phyloP scores from a whole-genome alignment of 2,113 vertebrate species.

The Thunnus thynnus region DNA sequence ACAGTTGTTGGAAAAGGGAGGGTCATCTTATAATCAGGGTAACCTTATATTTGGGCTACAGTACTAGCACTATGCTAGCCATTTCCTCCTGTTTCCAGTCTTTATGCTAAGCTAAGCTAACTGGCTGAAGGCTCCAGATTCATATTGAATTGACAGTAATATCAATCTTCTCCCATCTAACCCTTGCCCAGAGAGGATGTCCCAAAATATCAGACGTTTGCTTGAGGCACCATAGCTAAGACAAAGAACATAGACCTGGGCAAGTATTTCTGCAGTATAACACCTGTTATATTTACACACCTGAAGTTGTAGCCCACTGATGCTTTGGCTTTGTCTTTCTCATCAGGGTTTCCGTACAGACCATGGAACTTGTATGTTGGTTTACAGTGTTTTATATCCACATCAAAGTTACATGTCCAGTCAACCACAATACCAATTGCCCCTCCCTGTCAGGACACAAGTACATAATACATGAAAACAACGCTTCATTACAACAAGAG shows the following conservation, averaged over 20 bases:
- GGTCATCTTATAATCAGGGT: too few species aligned
- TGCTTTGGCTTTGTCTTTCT: slow-evolving; percentile 77
- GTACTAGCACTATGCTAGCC: too few species aligned
- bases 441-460: slow-evolving; percentile 86
- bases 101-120: neutral
- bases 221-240: neutral
- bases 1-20: too few species aligned
- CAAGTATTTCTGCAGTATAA: neutral
- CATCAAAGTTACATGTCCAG: slow-evolving; percentile 95
- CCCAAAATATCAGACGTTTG: neutral
- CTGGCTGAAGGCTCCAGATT: neutral
- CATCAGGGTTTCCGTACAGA: slow-evolving; percentile 87
- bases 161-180: neutral
- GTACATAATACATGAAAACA: neutral
- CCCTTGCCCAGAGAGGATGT: neutral
- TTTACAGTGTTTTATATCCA: slow-evolving; percentile 85
- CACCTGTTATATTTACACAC: slow-evolving; percentile 72
- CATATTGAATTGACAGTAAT: too few species aligned
- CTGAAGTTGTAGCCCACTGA: slow-evolving; percentile 97
- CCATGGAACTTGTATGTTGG: slow-evolving; percentile 92
- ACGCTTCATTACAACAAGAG: neutral
- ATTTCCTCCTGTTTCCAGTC: neutral
- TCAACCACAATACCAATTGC: slow-evolving; percentile 92
- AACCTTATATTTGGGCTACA: too few species aligned
- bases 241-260: neutral